Evolutionary conservation across 1,140 invertebrate genomes (phyloP), one percentile per base, ranked within the genome.

Genomic region (Scylla paramamosain): DNA sequence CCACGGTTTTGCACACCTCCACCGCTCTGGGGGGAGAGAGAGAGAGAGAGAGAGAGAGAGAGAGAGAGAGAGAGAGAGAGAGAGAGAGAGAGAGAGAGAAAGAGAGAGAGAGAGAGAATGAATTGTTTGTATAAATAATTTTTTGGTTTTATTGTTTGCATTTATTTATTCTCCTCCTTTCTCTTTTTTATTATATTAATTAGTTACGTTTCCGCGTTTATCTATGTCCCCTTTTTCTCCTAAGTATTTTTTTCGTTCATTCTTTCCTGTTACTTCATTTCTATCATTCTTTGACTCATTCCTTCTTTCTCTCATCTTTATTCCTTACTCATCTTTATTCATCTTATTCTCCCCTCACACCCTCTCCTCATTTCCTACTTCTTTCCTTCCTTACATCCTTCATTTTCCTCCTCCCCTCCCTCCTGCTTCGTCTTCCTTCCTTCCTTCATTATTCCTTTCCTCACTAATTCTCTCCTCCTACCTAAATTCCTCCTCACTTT

Each of bases 11-110:
- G 28, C 92, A 93, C 48, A 93, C 84, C 28, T 93, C 84, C 48
- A 93, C 92, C 4, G 84, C 92, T 25, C 92, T 93, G 84, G 8
- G 0, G 0, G 10, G 4, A 67, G 59, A 48, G 48, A 67, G 28
- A 39, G 90, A 77, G 89, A 39, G 84, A 46, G 67, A 77, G n/a
- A 77, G 67, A 77, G 67, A 77, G 67, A 77, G n/a, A 77, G 7
- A 67, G 59, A 48, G 48, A 67, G 28, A 39, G 90, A 77, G 89
- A 39, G 84, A 46, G 67, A 77, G n/a, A 77, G 67, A 77, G 67
- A 77, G 67, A 77, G n/a, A 77, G 84, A 16, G 0, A 28, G 7
- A 67, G 59, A 48, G 48, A 67, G 28, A 39, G 90, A 77, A 45
- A 39, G 84, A 46, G 67, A 77, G n/a, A 77, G 67, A 77, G 67